Base-by-base conservation (phyloP, 2,888 invertebrate genomes). In the Achlya flavicornis region DNA sequence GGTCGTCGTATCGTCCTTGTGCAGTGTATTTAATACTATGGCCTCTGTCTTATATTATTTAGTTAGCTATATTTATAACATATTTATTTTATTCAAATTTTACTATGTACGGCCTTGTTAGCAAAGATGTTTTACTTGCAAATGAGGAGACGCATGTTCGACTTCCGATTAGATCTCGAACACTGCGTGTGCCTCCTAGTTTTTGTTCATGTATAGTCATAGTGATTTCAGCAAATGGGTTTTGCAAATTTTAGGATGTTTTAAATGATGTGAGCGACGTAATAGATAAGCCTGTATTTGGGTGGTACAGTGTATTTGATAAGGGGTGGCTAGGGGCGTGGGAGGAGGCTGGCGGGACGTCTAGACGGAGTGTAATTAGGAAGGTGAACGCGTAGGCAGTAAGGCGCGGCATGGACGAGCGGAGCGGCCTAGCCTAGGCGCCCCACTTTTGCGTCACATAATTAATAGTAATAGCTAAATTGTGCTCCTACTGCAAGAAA, bases 291-390 rank as follows among this genome's bases (percentile, higher is more conserved):
- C 10, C 19, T 53, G 69, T 65, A 67, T 78, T 79, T 74, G 73
- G 74, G 76, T 82, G 80, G 78, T 77, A 41, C 12, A 41, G 12
- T 41, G 77, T 81, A 78, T 83, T 84, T 84, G 85, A 81, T 83
- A 80, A 83, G 77, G 71, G 83, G 77, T 75, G 77, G 77, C 63
- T 63, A 70, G 76, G 81, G 73, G 67, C 77, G 73, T 74, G 79
- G 76, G 79, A 74, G 83, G 83, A 79, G 83, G 84, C 84, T 84
- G 84, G 85, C 60, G 60, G 88, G 86, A 83, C 83, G 92, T 92
- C 92, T 93, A 92, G 92, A 92, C 93, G 82, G 81, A 85, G 85
- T 78, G 88, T 88, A 88, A 93, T 93, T 92, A 92, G 88, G 89
- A 90, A 91, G 92, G 92, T 91, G 82, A 91, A 86, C 84, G 85